A percentile compares a stretch with the other conserved stretches of the same genome.
These are phyloP conservation scores for Oncorhynchus kisutch DNA, from an alignment of 2,113 vertebrate species.

Conservation along the genomic window DNA sequence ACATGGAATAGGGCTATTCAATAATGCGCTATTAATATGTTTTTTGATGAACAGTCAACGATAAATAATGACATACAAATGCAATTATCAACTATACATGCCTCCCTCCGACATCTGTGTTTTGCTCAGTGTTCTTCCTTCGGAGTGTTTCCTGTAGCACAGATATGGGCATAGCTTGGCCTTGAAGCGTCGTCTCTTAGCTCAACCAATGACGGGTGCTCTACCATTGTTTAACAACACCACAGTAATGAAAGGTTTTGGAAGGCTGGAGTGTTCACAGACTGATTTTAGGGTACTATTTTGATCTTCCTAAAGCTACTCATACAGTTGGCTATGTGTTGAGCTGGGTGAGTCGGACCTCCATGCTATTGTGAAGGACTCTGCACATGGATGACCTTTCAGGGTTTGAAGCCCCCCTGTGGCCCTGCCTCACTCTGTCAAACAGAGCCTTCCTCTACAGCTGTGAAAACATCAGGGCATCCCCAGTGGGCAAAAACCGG, in stretches of 20 bases:
- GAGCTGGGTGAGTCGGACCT: constrained; percentile 27
- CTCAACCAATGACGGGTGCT: background rate
- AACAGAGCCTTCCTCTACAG: constrained; percentile 45
- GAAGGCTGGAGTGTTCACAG: background rate
- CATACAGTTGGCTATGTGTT: background rate
- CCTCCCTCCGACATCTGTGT: background rate
- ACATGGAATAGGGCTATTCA: background rate
- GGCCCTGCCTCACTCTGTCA: constrained; percentile 25
- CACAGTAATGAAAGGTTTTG: background rate
- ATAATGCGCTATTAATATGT: too few species aligned
- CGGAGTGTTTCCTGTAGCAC: background rate
- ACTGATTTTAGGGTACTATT: background rate
- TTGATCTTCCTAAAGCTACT: background rate
- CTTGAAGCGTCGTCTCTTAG: background rate
- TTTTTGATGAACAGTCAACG: too few species aligned
- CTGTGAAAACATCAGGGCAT: constrained; percentile 70
- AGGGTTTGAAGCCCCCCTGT: background rate
- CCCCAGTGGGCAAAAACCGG: too few species aligned
- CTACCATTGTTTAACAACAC: background rate
- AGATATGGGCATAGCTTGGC: background rate
- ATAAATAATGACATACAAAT: background rate
- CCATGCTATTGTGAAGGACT: constrained; percentile 36
- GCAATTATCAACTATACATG: background rate
- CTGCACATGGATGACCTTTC: constrained; percentile 38
- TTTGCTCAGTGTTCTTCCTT: background rate